phyloP scores from a whole-genome alignment of 2,888 invertebrate genomes.

The Eilema caniola region DNA sequence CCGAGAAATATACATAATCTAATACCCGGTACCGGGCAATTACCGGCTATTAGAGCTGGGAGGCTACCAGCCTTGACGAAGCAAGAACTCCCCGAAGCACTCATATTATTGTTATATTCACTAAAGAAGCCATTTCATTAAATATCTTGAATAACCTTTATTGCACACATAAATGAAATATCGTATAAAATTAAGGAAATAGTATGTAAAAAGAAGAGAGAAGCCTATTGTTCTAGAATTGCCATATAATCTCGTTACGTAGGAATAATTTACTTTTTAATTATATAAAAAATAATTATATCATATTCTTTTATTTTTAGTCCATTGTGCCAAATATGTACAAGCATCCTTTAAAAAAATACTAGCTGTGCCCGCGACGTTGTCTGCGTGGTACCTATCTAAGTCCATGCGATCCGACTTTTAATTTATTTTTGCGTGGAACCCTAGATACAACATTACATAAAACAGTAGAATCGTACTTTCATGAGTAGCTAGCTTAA shows the following conservation, averaged over 20 bases:
- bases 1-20: too few relatives aligned
- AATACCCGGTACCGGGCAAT: too few relatives aligned
- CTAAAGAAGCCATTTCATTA: not conserved
- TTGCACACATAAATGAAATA: not conserved
- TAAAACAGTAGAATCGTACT: not conserved
- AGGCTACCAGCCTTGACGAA: not conserved
- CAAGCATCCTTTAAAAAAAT: not conserved
- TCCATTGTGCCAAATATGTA: not conserved
- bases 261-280: slow-evolving; percentile 2
- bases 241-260: not conserved
- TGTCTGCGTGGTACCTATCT: too few relatives aligned
- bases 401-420: too few relatives aligned
- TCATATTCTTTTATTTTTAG: not conserved
- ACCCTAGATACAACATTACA: too few relatives aligned
- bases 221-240: slow-evolving; percentile 4
- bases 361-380: not conserved
- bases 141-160: not conserved
- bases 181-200: not conserved
- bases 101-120: not conserved
- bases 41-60: too few relatives aligned
- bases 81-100: not conserved
- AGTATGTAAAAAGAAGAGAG: slow-evolving; percentile 1
- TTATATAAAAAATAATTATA: not conserved
- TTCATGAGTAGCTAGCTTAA: slow-evolving; percentile 18
- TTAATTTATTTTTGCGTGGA: too few relatives aligned